Evolutionary conservation across 2,113 vertebrate genomes (phyloP), one percentile per base, ranked within the genome.

Genomic region (Piprites chloris): DNA sequence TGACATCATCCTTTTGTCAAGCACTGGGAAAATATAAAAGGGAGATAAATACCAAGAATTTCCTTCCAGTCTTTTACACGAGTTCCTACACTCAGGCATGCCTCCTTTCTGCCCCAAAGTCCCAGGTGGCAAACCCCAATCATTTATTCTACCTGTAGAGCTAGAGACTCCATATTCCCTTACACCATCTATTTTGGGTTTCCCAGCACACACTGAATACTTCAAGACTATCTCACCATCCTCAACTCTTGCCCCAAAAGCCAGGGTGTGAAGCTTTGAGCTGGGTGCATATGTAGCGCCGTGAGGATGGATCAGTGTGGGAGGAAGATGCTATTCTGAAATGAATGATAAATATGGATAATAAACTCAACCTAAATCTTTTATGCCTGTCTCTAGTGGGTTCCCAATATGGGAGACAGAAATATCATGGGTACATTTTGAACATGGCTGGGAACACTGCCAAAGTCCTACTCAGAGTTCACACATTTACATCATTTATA

Each of bases 361-460:
- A 96, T 90, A 92, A 96, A 95, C 69, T 83, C 80, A 95, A 87
- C 56, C 95, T 89, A 78, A 87, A 86, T 89, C 88, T 92, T 95
- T 93, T 95, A 91, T 96, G 90, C 90, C 53, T 94, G 53, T 87
- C 88, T 95, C 86, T 94, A 90, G 90, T 88, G 92, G 62, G 66
- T 93, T 96, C 77, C 96, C 86, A 93, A 35, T 94, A 96, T 82
- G 88, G 66, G 88, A 96, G 92, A 92, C 68, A 94, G 96, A 95
- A 96, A 96, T 96, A 97, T 75, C 96, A 96, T 95, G 92, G 95
- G 93, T 93, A 95, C 95, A 96, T 96, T 97, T 94, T 93, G 96
- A 96, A 97, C 86, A 87, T 1, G 16, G 76, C 96, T 96, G 93
- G 95, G 95, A 96, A 89, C 52, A 62, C 80, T 68, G 88, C 95